phyloP scores from a whole-genome alignment of 1,140 invertebrate species.

The Aleiodes sp. region DNA sequence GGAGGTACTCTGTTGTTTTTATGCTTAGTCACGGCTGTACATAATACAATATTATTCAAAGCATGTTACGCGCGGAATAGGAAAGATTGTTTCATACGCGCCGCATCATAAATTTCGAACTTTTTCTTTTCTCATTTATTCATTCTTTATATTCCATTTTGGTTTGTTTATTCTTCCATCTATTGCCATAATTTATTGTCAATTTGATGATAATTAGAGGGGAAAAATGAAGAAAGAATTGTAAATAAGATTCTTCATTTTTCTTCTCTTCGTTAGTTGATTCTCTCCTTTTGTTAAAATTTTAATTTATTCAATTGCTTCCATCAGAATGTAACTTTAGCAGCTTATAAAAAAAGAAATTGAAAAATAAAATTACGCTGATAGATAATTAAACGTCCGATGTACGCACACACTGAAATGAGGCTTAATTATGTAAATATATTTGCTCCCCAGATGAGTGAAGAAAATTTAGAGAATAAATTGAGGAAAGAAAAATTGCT shows the following conservation, averaged over 20 bases:
- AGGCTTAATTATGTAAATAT: conserved; percentile 14
- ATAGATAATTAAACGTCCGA: conserved; percentile 8
- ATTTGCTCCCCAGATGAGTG: neutral
- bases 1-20: neutral
- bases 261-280: neutral
- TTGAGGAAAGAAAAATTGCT: neutral
- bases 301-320: neutral
- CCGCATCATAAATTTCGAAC: neutral
- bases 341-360: no score
- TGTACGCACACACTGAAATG: neutral
- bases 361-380: conserved; percentile 1
- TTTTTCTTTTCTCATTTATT: neutral
- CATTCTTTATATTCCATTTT: neutral
- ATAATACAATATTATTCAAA: conserved; percentile 28
- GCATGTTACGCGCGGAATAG: neutral
- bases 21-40: conserved; percentile 31
- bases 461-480: neutral
- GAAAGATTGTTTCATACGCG: neutral
- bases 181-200: no score
- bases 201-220: no score
- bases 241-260: neutral
- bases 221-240: no score
- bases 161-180: no score
- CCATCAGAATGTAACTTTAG: neutral
- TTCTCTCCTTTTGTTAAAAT: no score